These are phyloP conservation scores for Poecilia wingei DNA, from an alignment of 2,797 vertebrate species.

Conservation along the genomic window DNA sequence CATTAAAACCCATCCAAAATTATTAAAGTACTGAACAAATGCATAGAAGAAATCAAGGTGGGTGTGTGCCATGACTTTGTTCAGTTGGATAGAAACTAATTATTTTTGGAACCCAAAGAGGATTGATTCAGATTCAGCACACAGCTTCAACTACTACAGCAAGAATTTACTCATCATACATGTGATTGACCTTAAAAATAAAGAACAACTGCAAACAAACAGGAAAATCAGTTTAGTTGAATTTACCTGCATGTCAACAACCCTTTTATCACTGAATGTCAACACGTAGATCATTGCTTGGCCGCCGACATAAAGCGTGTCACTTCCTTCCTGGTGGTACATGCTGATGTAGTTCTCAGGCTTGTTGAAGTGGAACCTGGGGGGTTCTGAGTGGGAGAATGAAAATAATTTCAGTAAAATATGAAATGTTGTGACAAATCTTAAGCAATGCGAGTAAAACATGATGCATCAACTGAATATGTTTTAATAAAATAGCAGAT, in stretches of 20 bases:
- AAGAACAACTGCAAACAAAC: background rate
- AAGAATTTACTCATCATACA: too few species aligned
- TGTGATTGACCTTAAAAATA: background rate
- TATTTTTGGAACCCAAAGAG: background rate
- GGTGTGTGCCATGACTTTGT: background rate
- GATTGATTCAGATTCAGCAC: background rate
- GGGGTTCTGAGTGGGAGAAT: conserved; percentile 67
- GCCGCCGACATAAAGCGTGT: conserved; percentile 82
- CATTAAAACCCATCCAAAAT: background rate
- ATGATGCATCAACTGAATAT: background rate
- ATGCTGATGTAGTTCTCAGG: conserved; percentile 82
- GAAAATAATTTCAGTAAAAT: background rate
- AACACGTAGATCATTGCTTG: conserved; percentile 77
- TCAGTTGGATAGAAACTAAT: background rate
- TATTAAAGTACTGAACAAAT: background rate
- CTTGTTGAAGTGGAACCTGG: conserved; percentile 80
- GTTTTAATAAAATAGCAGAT: background rate
- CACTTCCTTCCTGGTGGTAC: conserved; percentile 80
- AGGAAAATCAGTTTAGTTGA: background rate
- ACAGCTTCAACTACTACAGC: too few species aligned
- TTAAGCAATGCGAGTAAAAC: background rate
- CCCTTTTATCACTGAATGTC: conserved; percentile 76
- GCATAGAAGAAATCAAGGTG: background rate
- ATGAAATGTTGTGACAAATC: background rate
- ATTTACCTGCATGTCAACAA: conserved; percentile 75